Base-by-base conservation (phyloP, 2,888 invertebrate species). In the Xestia rhomboidea region DNA sequence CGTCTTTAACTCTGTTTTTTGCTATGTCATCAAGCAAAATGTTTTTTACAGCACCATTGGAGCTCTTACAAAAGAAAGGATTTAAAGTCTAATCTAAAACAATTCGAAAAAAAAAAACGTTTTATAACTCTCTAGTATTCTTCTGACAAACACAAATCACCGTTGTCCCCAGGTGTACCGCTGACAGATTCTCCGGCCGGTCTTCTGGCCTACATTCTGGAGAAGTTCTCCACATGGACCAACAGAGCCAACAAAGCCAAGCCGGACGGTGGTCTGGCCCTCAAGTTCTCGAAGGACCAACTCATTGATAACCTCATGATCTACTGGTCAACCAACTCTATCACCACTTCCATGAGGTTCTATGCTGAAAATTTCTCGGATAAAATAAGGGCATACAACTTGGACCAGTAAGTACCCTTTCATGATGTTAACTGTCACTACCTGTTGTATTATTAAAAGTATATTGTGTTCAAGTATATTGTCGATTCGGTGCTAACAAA, bases 211-310 rank as follows among this genome's bases (percentile, higher is more conserved):
- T 99, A 99, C 88, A 98, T 99, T 76, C 92, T 99, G 71, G 99
- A 99, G 93, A 99, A 99, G 93, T 99, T 98, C 94, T 97, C 98
- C 15, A 97, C 97, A 0, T 98, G 98, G 98, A 98, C 98, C 0
- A 97, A 97, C 1, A 68, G 34, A 7, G 92, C 92, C 0, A 85
- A 93, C 91, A 91, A 92, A 0, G 91, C 94, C 0, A 97, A 97
- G 93, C 41, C 95, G 0, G 98, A 98, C 87, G 98, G 98, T 21
- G 98, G 98, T 7, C 93, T 99, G 0, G 94, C 94, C 7, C 95
- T 97, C 77, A 97, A 97, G 85, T 98, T 97, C 91, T 97, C 97
- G 0, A 93, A 98, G 81, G 98, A 98, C 77, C 97, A 98, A 87
- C 95, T 99, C 49, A 94, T 99, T 24, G 98, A 98, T 87, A 98